Evolutionary conservation across 2,888 invertebrate species (phyloP).

Genomic region (Cataglyphis altisquamis): DNA sequence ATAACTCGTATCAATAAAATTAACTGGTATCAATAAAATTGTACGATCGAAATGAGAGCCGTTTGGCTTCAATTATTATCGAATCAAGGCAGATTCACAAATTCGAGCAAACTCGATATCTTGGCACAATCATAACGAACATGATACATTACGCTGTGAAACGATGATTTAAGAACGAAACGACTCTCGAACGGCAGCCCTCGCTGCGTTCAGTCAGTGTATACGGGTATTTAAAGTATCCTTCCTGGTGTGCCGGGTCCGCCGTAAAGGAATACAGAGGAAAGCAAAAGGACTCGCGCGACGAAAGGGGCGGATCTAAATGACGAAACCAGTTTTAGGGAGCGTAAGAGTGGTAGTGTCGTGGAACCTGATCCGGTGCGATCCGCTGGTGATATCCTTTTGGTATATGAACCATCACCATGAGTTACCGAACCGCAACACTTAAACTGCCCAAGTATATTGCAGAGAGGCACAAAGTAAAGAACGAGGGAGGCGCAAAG

Average conservation of each 20-base stretch:
- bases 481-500: conserved; percentile 11
- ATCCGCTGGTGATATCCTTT: conserved; percentile 74
- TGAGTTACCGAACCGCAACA: conserved; percentile 60
- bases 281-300: conserved; percentile 59
- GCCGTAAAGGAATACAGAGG: conserved; percentile 47
- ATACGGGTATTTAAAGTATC: conserved; percentile 70
- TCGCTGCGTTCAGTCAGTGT: not conserved
- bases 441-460: conserved; percentile 41
- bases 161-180: conserved; percentile 16
- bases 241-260: conserved; percentile 39
- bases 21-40: not conserved
- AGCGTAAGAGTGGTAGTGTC: conserved; percentile 81
- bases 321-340: conserved; percentile 83
- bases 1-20: not conserved
- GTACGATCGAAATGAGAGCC: not conserved
- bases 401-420: conserved; percentile 74
- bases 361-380: conserved; percentile 67
- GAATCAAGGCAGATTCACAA: not conserved
- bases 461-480: conserved; percentile 5
- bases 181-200: not conserved
- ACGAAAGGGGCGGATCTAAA: conserved; percentile 74
- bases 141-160: conserved; percentile 13
- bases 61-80: not conserved
- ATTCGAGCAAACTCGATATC: conserved; percentile 22
- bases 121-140: conserved; percentile 11